A percentile compares a stretch with the other conserved stretches of the same genome.
Evolutionary conservation across 2,888 invertebrate genomes (phyloP).

Genomic region (Microchrysa polita): DNA sequence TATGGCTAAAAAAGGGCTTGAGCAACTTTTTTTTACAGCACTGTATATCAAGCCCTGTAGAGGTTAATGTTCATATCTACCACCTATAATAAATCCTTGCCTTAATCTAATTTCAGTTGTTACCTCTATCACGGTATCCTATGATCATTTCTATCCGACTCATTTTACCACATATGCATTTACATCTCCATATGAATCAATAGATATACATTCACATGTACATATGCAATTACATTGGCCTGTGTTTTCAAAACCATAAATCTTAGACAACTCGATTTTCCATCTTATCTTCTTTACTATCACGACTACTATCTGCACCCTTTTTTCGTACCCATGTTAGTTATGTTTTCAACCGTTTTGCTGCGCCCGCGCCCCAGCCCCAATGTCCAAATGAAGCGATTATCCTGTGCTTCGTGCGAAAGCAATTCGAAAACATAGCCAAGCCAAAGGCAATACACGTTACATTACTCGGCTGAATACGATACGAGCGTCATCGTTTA

Average conservation of each 20-base stretch:
- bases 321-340: slow-evolving; percentile 15
- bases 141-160: background rate
- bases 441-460: too few species aligned
- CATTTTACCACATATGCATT: background rate
- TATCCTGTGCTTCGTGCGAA: background rate
- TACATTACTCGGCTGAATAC: background rate
- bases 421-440: background rate
- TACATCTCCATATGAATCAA: too few species aligned
- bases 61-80: background rate
- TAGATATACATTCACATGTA: background rate
- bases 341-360: slow-evolving; percentile 10
- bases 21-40: too few species aligned
- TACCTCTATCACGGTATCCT: background rate
- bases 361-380: too few species aligned
- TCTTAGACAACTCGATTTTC: slow-evolving; percentile 25
- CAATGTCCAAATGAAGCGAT: background rate
- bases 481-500: slow-evolving; percentile 5
- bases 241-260: slow-evolving; percentile 12
- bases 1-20: too few species aligned
- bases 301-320: slow-evolving; percentile 8
- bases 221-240: slow-evolving; percentile 14
- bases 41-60: too few species aligned
- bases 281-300: slow-evolving; percentile 15
- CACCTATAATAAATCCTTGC: slow-evolving; percentile 6
- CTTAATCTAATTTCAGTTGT: slow-evolving; percentile 11